Percentiles rank a stretch among this genome's conserved stretches.
Evolutionary conservation across 2,888 invertebrate genomes (phyloP).

Genomic region (Cetonia aurata): DNA sequence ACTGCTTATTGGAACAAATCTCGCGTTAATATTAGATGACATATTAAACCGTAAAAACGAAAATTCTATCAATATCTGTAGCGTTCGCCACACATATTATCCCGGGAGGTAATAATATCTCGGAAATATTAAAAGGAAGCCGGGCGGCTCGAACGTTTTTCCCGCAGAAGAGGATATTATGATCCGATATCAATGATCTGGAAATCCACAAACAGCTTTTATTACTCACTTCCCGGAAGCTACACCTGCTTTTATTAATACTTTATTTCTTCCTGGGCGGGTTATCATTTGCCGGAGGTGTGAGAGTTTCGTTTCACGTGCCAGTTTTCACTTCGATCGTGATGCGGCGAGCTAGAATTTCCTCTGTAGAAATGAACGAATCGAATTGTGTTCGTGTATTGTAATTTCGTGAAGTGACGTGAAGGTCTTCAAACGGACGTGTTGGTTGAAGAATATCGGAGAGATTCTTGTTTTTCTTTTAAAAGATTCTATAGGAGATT

Average conservation of each 20-base stretch:
- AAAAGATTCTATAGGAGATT: too few relatives aligned
- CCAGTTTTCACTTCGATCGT: too few relatives aligned
- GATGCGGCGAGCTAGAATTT: too few relatives aligned
- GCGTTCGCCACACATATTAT: constrained; percentile 1
- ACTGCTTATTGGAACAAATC: constrained; percentile 21
- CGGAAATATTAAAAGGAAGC: constrained; percentile 26
- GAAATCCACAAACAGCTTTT: constrained; percentile 23
- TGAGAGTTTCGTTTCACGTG: too few relatives aligned
- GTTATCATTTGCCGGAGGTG: background rate
- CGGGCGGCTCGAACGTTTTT: too few relatives aligned
- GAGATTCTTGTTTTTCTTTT: too few relatives aligned
- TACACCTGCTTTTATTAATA: constrained; percentile 36
- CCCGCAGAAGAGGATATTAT: constrained; percentile 22
- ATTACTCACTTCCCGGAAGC: constrained; percentile 31
- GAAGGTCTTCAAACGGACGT: too few relatives aligned
- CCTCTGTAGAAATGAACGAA: too few relatives aligned
- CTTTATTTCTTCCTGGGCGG: constrained; percentile 11
- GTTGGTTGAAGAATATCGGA: too few relatives aligned
- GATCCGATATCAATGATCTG: constrained; percentile 30
- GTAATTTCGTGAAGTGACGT: too few relatives aligned
- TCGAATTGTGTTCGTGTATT: too few relatives aligned
- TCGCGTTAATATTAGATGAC: constrained; percentile 28
- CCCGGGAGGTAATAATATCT: constrained; percentile 22
- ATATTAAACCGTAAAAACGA: constrained; percentile 16
- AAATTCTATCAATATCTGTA: constrained; percentile 1